Percentiles rank a stretch among this genome's conserved stretches.
Conservation (phyloP, 2,113 vertebrate species). For the Tenrec ecaudatus region DNA sequence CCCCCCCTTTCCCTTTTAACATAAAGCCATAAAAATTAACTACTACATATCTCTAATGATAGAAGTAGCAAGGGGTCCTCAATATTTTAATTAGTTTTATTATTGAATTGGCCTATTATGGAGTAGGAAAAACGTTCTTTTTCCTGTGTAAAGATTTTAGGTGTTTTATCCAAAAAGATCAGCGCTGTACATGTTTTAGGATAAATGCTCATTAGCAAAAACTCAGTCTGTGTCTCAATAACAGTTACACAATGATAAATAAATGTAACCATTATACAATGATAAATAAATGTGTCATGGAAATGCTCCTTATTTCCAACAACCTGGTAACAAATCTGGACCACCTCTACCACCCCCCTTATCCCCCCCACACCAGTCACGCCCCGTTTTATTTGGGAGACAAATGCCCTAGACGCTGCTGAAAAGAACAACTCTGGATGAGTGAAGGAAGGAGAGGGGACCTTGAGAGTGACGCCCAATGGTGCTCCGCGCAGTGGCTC, state of each 20-base stretch:
- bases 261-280: too few species aligned
- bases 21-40: background rate
- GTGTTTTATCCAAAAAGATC: background rate
- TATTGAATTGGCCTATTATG: background rate
- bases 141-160: background rate
- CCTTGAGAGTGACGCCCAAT: background rate
- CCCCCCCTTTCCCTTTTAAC: background rate
- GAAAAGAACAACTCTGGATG: too few species aligned
- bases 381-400: background rate
- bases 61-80: background rate
- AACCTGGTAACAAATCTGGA: background rate
- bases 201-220: background rate
- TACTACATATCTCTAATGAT: background rate
- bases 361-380: too few species aligned
- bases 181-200: background rate
- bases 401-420: background rate
- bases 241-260: too few species aligned
- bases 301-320: background rate
- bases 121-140: background rate
- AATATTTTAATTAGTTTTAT: background rate
- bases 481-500: too few species aligned
- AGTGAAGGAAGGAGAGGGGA: background rate
- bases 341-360: rapidly evolving
- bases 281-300: too few species aligned
- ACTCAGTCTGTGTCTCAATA: background rate